Percentiles rank a stretch among this genome's conserved stretches.
These are phyloP conservation scores for Rhinoraja longicauda DNA, from an alignment of 2,797 vertebrate species.

Conservation along the genomic window DNA sequence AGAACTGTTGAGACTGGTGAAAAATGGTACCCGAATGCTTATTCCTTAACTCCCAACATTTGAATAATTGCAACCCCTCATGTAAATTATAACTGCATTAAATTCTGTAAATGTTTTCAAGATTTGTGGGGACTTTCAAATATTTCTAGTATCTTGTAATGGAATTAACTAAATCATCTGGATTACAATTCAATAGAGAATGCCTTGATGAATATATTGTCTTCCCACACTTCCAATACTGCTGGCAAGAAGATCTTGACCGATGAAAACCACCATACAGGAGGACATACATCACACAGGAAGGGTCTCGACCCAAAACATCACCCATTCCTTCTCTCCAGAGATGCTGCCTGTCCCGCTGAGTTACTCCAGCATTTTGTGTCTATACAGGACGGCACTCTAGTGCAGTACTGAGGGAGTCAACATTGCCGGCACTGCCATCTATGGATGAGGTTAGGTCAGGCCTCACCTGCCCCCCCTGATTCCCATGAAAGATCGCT, in stretches of 20 bases:
- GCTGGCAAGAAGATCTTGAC: background rate
- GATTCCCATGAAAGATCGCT: background rate
- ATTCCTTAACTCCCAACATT: conserved; percentile 10
- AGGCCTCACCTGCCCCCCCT: background rate
- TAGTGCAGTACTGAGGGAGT: background rate
- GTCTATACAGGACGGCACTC: too few relatives aligned
- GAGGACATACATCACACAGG: background rate
- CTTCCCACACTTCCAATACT: background rate
- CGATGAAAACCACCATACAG: background rate
- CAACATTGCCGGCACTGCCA: background rate
- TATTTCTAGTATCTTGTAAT: background rate
- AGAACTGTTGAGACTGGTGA: background rate
- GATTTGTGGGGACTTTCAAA: background rate
- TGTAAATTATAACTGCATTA: background rate
- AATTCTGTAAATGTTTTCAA: background rate
- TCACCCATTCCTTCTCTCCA: too few relatives aligned
- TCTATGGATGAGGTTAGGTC: background rate
- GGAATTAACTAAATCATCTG: background rate
- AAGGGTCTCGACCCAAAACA: too few relatives aligned
- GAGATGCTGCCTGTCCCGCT: too few relatives aligned
- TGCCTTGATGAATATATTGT: background rate
- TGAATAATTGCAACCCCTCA: background rate
- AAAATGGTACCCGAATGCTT: background rate
- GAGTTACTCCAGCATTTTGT: too few relatives aligned
- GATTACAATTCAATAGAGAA: background rate